A percentile compares a stretch with the other conserved stretches of the same genome.
These are phyloP conservation scores for Brienomyrus longianalis DNA, from an alignment of 2,113 vertebrate species.

Conservation along the genomic window DNA sequence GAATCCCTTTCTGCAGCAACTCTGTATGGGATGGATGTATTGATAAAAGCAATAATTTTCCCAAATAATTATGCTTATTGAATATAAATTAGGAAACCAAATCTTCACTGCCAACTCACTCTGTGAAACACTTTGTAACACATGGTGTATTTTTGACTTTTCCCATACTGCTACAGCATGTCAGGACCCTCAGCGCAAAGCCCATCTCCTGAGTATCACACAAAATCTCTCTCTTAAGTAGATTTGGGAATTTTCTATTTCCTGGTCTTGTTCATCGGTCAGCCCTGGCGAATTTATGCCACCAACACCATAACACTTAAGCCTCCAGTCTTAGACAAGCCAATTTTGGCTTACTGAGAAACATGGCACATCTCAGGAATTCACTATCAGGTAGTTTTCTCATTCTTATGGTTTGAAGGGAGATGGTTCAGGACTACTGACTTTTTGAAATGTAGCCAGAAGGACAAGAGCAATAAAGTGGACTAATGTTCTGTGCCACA, in stretches of 20 bases:
- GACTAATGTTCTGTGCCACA: neutral
- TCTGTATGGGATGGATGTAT: neutral
- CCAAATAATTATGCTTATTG: neutral
- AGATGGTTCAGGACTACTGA: neutral
- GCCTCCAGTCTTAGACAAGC: neutral
- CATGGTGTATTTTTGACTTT: neutral
- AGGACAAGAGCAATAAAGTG: neutral
- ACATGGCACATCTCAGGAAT: neutral
- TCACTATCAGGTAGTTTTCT: neutral
- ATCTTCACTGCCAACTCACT: neutral
- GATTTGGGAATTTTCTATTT: neutral
- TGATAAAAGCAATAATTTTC: neutral
- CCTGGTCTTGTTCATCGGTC: neutral
- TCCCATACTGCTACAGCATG: neutral
- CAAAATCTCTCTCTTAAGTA: neutral
- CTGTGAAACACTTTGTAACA: neutral
- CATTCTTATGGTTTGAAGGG: neutral
- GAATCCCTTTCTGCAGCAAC: too few relatives aligned
- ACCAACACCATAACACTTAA: neutral
- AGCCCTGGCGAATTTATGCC: neutral
- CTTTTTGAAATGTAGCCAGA: neutral
- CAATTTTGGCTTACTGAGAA: neutral
- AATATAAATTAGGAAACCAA: neutral
- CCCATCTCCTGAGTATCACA: neutral
- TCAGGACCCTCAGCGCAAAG: neutral